phyloP scores from a whole-genome alignment of 2,888 invertebrate genomes.

The Philereme transversata region DNA sequence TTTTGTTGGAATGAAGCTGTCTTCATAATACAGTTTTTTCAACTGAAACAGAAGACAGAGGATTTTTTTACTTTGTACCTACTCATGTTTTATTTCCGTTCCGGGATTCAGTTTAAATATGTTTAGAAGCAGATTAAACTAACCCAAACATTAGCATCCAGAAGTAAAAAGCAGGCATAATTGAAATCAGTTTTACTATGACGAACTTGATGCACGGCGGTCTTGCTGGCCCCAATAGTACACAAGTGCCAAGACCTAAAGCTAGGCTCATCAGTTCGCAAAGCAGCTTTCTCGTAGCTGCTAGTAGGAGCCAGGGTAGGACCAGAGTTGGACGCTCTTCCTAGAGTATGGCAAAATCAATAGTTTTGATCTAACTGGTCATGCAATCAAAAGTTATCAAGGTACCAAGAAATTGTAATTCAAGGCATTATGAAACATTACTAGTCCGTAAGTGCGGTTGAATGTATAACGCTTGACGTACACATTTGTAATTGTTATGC shows the following conservation, averaged over 20 bases:
- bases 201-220: conserved; percentile 78
- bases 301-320: conserved; percentile 80
- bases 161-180: conserved; percentile 78
- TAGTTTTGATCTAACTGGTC: neutral
- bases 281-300: conserved; percentile 72
- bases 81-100: too few species aligned
- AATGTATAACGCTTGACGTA: too few species aligned
- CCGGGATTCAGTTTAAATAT: too few species aligned
- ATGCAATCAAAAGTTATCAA: neutral
- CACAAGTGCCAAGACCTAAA: conserved; percentile 75
- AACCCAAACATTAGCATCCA: conserved; percentile 79
- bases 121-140: conserved; percentile 2
- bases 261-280: conserved; percentile 75
- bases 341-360: conserved; percentile 46
- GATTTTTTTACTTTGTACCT: too few species aligned
- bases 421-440: too few species aligned
- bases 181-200: conserved; percentile 69
- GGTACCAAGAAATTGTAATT: too few species aligned
- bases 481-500: too few species aligned
- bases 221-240: conserved; percentile 70
- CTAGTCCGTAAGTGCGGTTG: too few species aligned
- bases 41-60: too few species aligned
- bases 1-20: too few species aligned
- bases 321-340: conserved; percentile 79
- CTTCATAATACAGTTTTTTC: too few species aligned